Conservation (phyloP, 2,888 invertebrate species). For the Poecilus cupreus region DNA sequence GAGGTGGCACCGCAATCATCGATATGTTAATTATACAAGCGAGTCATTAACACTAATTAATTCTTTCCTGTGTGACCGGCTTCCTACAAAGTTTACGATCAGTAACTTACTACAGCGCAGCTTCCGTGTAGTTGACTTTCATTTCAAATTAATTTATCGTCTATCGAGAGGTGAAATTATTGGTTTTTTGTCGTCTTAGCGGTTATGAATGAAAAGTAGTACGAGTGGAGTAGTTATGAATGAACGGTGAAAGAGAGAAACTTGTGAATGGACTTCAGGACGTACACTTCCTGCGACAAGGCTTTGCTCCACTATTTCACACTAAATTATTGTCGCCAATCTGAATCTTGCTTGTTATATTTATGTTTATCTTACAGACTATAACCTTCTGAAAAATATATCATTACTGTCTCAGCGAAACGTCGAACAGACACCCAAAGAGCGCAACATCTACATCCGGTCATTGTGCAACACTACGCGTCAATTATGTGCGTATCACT, state of each 20-base stretch:
- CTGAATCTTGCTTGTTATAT: too few species aligned
- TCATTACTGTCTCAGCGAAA: not conserved
- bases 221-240: slow-evolving; percentile 10
- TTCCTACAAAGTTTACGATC: slow-evolving; percentile 24
- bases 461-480: slow-evolving; percentile 38
- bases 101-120: not conserved
- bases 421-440: not conserved
- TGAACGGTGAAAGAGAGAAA: slow-evolving; percentile 39
- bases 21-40: slow-evolving; percentile 13
- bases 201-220: slow-evolving; percentile 35
- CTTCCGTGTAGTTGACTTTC: slow-evolving; percentile 25
- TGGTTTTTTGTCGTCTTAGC: not conserved
- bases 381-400: not conserved
- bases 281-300: slow-evolving; percentile 26
- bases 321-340: not conserved
- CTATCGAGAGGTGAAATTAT: slow-evolving; percentile 10
- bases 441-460: not conserved
- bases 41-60: slow-evolving; percentile 42
- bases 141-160: slow-evolving; percentile 5
- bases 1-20: not conserved
- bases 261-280: slow-evolving; percentile 18
- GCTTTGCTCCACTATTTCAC: not conserved
- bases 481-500: slow-evolving; percentile 6
- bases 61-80: slow-evolving; percentile 40
- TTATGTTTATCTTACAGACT: too few species aligned